Base-by-base conservation (phyloP, 2,888 invertebrate genomes). In the Seladonia tumulorum region DNA sequence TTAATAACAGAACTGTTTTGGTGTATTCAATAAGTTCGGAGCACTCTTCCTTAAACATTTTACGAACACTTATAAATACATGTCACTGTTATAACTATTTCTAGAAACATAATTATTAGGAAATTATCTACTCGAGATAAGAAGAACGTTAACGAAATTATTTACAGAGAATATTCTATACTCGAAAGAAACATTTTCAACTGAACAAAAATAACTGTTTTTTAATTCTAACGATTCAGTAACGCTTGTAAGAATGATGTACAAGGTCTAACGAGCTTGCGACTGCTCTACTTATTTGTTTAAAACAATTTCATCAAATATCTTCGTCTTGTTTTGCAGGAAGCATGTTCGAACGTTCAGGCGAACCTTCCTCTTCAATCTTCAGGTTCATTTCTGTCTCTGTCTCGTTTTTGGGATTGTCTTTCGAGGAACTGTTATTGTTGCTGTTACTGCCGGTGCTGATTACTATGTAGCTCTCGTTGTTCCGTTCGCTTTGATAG, bases 401-500 rank as follows among this genome's bases (percentile, higher is more conserved):
- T 2, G 49, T 39, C 8, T 77, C 57, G 7, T 79, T 63, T 8
- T 18, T 68, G n/a, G 70, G 68, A 10, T 81, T 73, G 1, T 87
- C 60, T 5, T 79, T 68, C 0, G 18, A 35, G 1, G n/a, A 5
- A 25, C 39, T 35, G n/a, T 53, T 42, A 14, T 71, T 42, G 12
- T 53, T 45, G 3, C 18, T 72, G 18, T 35, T 63, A 68, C 66
- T 68, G 8, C 73, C 77, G 3, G 77, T 42, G 5, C 72, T 70
- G 53, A 89, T 81, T 47, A 88, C 42, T 42, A 86, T 70, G 66
- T 87, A 87, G 18, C 79, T 84, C 35, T 72, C 74, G 18, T 76
- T 77, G 8, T 14, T 68, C 22, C 45, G 82, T 42, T 85, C 83
- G 76, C n/a, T 82, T 3, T 78, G 25, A 0, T 86, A 60, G 18